Percentiles rank a stretch among this genome's conserved stretches.
Evolutionary conservation across 2,888 invertebrate genomes (phyloP).

Genomic region (Lomographa bimaculata): DNA sequence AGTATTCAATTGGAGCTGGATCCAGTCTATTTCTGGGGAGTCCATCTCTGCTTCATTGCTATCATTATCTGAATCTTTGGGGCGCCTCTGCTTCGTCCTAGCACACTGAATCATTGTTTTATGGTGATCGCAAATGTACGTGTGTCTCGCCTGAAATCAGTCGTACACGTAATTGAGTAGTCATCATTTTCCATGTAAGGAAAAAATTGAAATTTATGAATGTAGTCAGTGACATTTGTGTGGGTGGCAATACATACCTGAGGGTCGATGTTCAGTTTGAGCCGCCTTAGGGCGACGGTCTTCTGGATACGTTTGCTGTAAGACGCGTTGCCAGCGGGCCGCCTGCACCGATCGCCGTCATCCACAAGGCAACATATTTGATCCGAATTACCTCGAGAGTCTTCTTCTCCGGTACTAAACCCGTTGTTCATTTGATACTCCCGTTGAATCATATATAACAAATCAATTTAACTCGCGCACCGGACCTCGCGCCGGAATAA

Average conservation of each 20-base stretch:
- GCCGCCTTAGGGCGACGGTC: conserved; percentile 94
- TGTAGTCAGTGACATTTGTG: conserved; percentile 16
- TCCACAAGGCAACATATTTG: conserved; percentile 97
- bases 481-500: conserved; percentile 62
- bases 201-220: conserved; percentile 25
- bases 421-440: conserved; percentile 90
- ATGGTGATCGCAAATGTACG: conserved; percentile 98
- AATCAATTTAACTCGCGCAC: conserved; percentile 59
- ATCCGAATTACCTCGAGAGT: conserved; percentile 93
- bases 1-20: conserved; percentile 97
- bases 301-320: conserved; percentile 99
- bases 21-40: conserved; percentile 96
- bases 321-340: conserved; percentile 96
- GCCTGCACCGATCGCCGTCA: conserved; percentile 93
- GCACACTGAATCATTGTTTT: conserved; percentile 98
- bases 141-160: conserved; percentile 91
- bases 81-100: conserved; percentile 92
- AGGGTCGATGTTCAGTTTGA: conserved; percentile 94
- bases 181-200: conserved; percentile 10
- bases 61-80: conserved; percentile 97
- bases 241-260: conserved; percentile 49
- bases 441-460: conserved; percentile 82
- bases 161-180: conserved; percentile 16
- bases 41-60: conserved; percentile 97
- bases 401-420: conserved; percentile 95